Conservation (phyloP, 2,113 vertebrate species). For the Cyprinodon brontotheroides region DNA sequence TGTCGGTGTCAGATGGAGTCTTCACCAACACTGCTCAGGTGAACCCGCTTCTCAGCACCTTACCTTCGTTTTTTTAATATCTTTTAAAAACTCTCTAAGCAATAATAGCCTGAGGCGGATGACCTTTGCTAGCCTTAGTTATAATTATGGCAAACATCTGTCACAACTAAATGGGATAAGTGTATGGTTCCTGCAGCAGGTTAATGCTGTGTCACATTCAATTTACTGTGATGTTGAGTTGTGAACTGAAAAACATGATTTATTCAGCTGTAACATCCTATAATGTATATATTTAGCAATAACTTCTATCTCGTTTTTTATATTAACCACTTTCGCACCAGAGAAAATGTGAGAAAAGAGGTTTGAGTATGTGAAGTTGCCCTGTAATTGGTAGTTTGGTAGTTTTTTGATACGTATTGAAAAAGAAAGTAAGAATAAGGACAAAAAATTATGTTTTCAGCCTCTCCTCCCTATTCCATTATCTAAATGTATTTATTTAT, state of each 20-base stretch:
- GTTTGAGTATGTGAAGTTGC: background rate
- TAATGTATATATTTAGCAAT: background rate
- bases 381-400: background rate
- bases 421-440: too few relatives aligned
- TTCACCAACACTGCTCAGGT: constrained; percentile 93
- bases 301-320: background rate
- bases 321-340: background rate
- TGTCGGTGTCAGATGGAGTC: constrained; percentile 95
- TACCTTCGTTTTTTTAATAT: constrained; percentile 26
- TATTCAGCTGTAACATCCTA: background rate
- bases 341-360: background rate
- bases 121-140: constrained; percentile 24
- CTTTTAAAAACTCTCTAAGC: constrained; percentile 11
- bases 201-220: constrained; percentile 52
- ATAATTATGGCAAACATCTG: constrained; percentile 39
- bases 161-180: constrained; percentile 16
- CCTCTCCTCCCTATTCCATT: too few relatives aligned
- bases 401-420: background rate
- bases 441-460: too few relatives aligned
- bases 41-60: constrained; percentile 15
- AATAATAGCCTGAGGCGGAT: background rate
- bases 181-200: constrained; percentile 31
- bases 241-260: constrained; percentile 44
- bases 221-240: constrained; percentile 49
- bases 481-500: too few relatives aligned